Evolutionary conservation across 2,113 vertebrate species (phyloP), one percentile per base, ranked within the genome.

Genomic region (Misgurnus anguillicaudatus): DNA sequence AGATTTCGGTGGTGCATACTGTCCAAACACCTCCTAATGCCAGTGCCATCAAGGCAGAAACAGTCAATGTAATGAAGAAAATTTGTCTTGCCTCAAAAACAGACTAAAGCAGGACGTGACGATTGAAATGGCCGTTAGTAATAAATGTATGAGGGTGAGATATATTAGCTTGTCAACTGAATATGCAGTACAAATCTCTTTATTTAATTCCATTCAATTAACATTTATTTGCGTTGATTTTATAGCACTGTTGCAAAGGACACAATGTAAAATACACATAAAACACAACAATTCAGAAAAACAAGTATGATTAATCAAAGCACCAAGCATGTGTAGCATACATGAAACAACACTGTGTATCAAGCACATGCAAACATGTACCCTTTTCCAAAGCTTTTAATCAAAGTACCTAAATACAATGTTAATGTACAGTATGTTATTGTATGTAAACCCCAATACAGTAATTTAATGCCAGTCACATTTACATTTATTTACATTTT

Each of bases 61-160:
- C 24, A 31, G 24, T 31, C 24, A 31, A 31, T 69, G 55, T 78
- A 77, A 69, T 72, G 64, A 77, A 55, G 80, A 77, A 60, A 85
- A 84, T 81, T 64, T 71, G 21, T 53, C n/a, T 6, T 70, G 17
- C 14, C 9, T 36, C 67, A 51, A 19, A 78, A 24, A 16, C 42
- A 24, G 63, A 68, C 75, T 24, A 21, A 73, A 74, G 62, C 63
- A 8, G 11, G 67, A 38, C 66, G 55, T 51, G 19, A 3, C 47
- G 72, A 62, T 72, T 76, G 24, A 47, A 72, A 68, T 51, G 53
- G 57, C 62, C 62, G n/a, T n/a, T n/a, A n/a, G n/a, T n/a, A n/a
- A n/a, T n/a, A n/a, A n/a, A n/a, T n/a, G 39, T 17, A 74, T 75
- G 21, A 41, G 42, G 2, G 72, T 8, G 24, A 48, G 41, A 75